Percentiles rank a stretch among this genome's conserved stretches.
Conservation (phyloP, 2,113 vertebrate species). For the Panthera leo region DNA sequence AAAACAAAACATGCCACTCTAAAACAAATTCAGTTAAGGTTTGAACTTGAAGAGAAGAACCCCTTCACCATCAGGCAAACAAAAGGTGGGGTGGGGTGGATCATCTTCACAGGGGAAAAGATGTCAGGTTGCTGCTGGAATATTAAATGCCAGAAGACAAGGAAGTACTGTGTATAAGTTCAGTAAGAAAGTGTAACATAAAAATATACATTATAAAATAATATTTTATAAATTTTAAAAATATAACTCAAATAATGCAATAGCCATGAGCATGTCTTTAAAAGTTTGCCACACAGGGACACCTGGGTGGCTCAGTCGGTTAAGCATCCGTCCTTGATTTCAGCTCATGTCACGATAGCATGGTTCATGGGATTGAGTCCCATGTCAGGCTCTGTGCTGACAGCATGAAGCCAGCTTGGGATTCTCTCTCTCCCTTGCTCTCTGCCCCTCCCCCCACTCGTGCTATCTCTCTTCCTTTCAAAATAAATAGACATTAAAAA, state of each 20-base stretch:
- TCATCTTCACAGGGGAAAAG: not conserved
- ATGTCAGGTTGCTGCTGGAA: not conserved
- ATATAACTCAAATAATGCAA: not conserved
- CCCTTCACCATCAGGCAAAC: not conserved
- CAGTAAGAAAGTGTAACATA: not conserved
- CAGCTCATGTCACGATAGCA: too few species aligned
- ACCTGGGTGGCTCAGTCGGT: too few species aligned
- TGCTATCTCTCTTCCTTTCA: too few species aligned
- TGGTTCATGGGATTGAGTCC: too few species aligned
- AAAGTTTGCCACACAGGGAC: not conserved
- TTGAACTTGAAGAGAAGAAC: not conserved
- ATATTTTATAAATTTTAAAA: not conserved
- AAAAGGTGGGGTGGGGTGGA: not conserved
- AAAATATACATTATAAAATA: not conserved
- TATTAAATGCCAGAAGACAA: not conserved
- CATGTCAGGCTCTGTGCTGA: too few species aligned
- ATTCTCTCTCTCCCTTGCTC: too few species aligned
- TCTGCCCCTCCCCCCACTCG: too few species aligned
- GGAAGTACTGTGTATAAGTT: not conserved
- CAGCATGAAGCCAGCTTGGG: too few species aligned
- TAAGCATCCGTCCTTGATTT: too few species aligned
- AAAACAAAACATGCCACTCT: constrained; percentile 7
- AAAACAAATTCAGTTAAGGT: not conserved
- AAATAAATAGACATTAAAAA: too few species aligned
- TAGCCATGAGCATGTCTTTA: not conserved